phyloP scores from a whole-genome alignment of 1,140 invertebrate genomes.

The Vanessa atalanta region DNA sequence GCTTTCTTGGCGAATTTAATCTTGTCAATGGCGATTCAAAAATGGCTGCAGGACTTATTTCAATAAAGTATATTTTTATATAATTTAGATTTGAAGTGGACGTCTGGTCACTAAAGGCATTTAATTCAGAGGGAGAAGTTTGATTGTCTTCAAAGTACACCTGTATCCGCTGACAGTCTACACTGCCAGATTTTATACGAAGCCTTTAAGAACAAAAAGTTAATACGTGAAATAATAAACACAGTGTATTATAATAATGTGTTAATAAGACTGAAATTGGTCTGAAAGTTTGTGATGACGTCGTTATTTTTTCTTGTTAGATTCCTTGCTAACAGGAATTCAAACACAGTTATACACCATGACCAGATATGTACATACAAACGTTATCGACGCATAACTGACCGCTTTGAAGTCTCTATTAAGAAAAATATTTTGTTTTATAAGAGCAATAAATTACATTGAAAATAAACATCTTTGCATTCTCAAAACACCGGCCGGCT shows the following conservation, averaged over 20 bases:
- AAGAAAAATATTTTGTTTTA: slow-evolving; percentile 32
- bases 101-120: slow-evolving; percentile 38
- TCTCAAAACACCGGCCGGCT: slow-evolving; percentile 51
- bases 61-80: neutral
- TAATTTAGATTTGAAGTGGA: slow-evolving; percentile 27
- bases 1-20: too few species aligned
- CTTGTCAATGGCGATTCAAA: too few species aligned
- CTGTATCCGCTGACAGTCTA: slow-evolving; percentile 67
- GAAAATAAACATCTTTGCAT: slow-evolving; percentile 49
- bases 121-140: slow-evolving; percentile 37
- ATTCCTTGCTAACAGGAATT: slow-evolving; percentile 3
- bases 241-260: neutral
- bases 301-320: neutral
- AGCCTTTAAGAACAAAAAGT: slow-evolving; percentile 45
- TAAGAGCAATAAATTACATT: slow-evolving; percentile 41
- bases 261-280: neutral
- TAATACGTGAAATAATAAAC: slow-evolving; percentile 8
- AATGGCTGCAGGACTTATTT: too few species aligned
- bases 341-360: neutral
- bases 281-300: neutral
- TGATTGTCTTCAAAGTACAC: slow-evolving; percentile 59
- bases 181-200: slow-evolving; percentile 62
- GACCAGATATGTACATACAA: slow-evolving; percentile 7
- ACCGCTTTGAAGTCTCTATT: slow-evolving; percentile 26
- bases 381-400: slow-evolving; percentile 21